Evolutionary conservation across 2,113 vertebrate species (phyloP).

Genomic region (Planiliza haematocheilus): DNA sequence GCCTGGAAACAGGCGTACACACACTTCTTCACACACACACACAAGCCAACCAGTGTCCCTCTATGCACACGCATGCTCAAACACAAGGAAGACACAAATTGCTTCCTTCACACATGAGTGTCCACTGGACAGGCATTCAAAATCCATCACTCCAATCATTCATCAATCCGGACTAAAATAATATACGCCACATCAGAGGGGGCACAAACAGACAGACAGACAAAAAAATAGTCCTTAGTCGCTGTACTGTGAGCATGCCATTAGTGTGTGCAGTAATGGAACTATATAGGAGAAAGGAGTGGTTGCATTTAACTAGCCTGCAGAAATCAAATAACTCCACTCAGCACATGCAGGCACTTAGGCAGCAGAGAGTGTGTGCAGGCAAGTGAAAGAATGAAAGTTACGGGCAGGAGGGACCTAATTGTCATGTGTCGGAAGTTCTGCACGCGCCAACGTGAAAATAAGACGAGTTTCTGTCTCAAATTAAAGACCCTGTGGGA

Average conservation of each 20-base stretch:
- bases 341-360: slow-evolving; percentile 72
- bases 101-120: slow-evolving; percentile 50
- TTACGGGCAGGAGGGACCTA: slow-evolving; percentile 9
- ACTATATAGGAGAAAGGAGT: slow-evolving; percentile 39
- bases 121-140: slow-evolving; percentile 28
- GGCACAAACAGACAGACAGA: slow-evolving; percentile 14
- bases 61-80: slow-evolving; percentile 22
- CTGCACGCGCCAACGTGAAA: slow-evolving; percentile 14
- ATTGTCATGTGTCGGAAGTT: slow-evolving; percentile 28
- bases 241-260: slow-evolving; percentile 28
- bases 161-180: slow-evolving; percentile 20
- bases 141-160: slow-evolving; percentile 31
- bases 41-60: slow-evolving; percentile 5
- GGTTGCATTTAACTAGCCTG: slow-evolving; percentile 65
- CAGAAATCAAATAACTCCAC: slow-evolving; percentile 73
- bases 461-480: slow-evolving; percentile 7
- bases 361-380: slow-evolving; percentile 39
- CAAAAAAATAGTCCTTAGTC: slow-evolving; percentile 12
- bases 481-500: neutral
- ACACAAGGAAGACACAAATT: slow-evolving; percentile 49
- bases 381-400: neutral
- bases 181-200: neutral
- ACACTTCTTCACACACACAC: slow-evolving; percentile 11
- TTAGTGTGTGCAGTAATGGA: slow-evolving; percentile 53
- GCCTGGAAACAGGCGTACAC: slow-evolving; percentile 1